These are phyloP conservation scores for Octomys mimax DNA, from an alignment of 2,797 vertebrate genomes.

Conservation along the genomic window DNA sequence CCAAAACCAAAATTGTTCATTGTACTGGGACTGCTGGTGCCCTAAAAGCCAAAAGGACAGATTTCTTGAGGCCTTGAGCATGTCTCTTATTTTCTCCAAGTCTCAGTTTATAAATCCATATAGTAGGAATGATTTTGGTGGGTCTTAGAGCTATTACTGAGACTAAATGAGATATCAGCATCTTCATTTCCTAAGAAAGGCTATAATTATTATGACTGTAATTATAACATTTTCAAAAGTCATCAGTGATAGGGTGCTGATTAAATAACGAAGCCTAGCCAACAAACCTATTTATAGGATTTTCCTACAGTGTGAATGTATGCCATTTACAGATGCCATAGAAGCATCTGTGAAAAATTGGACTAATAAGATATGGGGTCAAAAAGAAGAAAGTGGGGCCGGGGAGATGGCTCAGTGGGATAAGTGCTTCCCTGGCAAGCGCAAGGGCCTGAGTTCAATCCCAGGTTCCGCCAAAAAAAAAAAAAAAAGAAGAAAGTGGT, in stretches of 20 bases:
- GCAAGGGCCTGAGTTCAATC: no score
- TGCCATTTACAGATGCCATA: neutral
- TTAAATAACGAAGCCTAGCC: slow-evolving; percentile 33
- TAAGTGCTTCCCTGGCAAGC: no score
- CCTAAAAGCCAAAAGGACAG: neutral
- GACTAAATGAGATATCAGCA: neutral
- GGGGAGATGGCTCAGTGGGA: no score
- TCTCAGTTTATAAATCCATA: slow-evolving; percentile 18
- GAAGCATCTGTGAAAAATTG: slow-evolving; percentile 27
- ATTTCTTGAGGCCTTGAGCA: neutral
- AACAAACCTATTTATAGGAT: slow-evolving; percentile 30
- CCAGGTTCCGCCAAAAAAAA: no score
- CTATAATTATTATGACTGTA: neutral
- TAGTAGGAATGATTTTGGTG: neutral
- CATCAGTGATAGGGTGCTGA: neutral
- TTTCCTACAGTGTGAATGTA: neutral
- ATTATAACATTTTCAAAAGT: slow-evolving; percentile 23
- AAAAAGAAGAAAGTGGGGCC: slow-evolving; percentile 35
- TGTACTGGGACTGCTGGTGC: neutral
- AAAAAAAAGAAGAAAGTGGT: slow-evolving; percentile 40
- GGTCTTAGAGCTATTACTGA: neutral
- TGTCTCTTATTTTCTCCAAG: neutral
- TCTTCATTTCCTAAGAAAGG: slow-evolving; percentile 35
- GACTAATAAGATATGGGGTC: neutral
- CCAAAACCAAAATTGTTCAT: neutral